phyloP scores from a whole-genome alignment of 2,797 vertebrate genomes.

The Vipera latastei region DNA sequence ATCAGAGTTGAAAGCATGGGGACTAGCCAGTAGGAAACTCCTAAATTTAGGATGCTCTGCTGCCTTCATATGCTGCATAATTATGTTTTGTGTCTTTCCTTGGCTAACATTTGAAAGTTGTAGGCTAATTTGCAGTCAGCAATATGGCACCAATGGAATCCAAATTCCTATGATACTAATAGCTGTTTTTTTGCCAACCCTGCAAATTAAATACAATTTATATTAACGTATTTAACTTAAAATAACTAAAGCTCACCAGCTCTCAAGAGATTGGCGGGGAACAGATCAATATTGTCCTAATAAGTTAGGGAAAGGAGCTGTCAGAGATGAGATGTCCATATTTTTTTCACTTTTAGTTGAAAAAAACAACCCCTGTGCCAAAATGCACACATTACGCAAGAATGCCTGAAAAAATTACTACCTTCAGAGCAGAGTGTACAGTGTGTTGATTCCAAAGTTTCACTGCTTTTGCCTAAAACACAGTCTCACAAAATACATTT shows the following conservation, averaged over 20 bases:
- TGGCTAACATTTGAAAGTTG: background rate
- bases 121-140: background rate
- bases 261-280: background rate
- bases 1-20: background rate
- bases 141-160: background rate
- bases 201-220: background rate
- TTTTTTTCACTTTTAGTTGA: background rate
- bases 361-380: background rate
- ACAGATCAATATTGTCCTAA: background rate
- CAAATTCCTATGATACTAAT: background rate
- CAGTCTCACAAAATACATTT: background rate
- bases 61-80: background rate
- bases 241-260: background rate
- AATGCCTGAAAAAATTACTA: background rate
- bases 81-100: background rate
- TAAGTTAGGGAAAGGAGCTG: background rate
- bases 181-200: background rate
- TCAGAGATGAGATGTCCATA: background rate
- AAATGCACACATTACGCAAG: background rate
- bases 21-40: background rate
- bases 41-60: background rate
- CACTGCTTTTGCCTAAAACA: background rate
- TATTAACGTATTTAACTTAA: background rate
- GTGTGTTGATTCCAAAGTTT: background rate
- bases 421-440: background rate